Conservation (phyloP, 37 sponge, comb jelly and placozoan genomes). For the Geodia barretti region DNA sequence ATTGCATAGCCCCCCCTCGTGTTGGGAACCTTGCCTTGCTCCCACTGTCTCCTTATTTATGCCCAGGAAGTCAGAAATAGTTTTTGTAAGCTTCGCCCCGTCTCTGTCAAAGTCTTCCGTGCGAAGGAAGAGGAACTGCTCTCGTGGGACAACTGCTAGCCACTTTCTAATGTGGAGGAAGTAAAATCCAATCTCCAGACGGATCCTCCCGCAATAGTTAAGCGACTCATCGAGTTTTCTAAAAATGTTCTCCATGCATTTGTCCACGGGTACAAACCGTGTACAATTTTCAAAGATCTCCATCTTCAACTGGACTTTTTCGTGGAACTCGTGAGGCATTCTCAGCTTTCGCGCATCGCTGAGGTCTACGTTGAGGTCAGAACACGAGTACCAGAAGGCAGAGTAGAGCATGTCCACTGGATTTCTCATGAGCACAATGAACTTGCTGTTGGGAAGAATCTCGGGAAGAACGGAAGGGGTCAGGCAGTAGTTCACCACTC, state of each 20-base stretch:
- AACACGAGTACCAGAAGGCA: constrained; percentile 9
- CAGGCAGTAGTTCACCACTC: neutral
- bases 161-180: constrained; percentile 5
- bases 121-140: constrained; percentile 15
- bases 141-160: neutral
- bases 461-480: neutral
- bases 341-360: neutral
- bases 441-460: constrained; percentile 10
- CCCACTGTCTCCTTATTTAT: neutral
- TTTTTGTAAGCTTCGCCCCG: neutral
- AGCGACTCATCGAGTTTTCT: neutral
- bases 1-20: neutral
- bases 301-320: neutral
- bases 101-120: neutral
- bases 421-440: constrained; percentile 22
- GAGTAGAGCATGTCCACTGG: constrained; percentile 13
- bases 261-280: neutral
- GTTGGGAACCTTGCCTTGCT: neutral
- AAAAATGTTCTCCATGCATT: neutral
- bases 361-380: neutral
- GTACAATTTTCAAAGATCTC: neutral
- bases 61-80: neutral
- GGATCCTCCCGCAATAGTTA: neutral
- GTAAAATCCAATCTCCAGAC: constrained; percentile 16
- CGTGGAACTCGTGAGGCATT: neutral